These are phyloP conservation scores for Zaprionus bogoriensis DNA, from an alignment of 2,888 invertebrate species.

Conservation along the genomic window DNA sequence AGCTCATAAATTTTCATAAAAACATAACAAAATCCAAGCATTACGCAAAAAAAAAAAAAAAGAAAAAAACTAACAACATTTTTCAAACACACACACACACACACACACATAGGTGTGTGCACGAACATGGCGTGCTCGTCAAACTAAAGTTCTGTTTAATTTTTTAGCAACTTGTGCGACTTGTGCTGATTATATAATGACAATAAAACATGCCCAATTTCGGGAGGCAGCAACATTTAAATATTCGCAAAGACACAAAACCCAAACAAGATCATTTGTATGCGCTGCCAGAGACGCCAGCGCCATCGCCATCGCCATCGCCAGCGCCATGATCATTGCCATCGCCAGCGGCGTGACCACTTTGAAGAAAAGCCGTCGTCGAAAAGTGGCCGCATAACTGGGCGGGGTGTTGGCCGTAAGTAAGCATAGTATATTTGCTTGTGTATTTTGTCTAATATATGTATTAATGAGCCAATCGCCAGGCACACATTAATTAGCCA, in stretches of 20 bases:
- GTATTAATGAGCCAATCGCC: slow-evolving; percentile 57
- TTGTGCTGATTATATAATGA: slow-evolving; percentile 77
- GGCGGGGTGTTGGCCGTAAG: slow-evolving; percentile 68
- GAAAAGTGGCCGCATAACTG: slow-evolving; percentile 17
- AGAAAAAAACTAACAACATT: slow-evolving; percentile 30
- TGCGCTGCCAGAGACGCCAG: slow-evolving; percentile 39
- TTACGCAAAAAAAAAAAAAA: no score
- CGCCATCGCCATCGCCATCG: slow-evolving; percentile 31
- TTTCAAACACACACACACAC: no score
- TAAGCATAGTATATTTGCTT: slow-evolving; percentile 16
- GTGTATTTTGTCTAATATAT: slow-evolving; percentile 18
- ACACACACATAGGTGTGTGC: slow-evolving; percentile 30
- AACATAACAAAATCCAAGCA: slow-evolving; percentile 48
- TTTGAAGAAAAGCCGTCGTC: slow-evolving; percentile 71
- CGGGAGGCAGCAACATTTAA: slow-evolving; percentile 49
- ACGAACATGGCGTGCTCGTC: not conserved
- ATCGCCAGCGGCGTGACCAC: slow-evolving; percentile 59
- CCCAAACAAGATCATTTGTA: slow-evolving; percentile 52
- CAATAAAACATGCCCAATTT: slow-evolving; percentile 70
- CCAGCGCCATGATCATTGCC: slow-evolving; percentile 28
- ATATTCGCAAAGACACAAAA: slow-evolving; percentile 40
- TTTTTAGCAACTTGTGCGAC: slow-evolving; percentile 54
- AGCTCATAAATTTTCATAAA: slow-evolving; percentile 76
- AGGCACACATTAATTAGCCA: slow-evolving; percentile 1
- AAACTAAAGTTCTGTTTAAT: slow-evolving; percentile 51